phyloP scores from a whole-genome alignment of 2,113 vertebrate species.

The Neogobius melanostomus region DNA sequence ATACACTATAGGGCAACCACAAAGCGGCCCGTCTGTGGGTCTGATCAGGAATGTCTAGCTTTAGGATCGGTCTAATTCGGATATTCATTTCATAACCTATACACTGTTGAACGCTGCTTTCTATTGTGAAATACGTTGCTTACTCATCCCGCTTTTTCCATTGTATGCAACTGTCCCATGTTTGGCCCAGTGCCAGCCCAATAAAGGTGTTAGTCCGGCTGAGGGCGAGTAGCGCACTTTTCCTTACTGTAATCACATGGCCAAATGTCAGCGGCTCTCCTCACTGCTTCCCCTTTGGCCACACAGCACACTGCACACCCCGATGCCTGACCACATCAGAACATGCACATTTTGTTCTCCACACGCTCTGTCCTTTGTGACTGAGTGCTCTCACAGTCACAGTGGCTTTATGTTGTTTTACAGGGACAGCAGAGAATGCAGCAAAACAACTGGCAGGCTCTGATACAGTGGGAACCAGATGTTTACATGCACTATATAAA shows the following conservation, averaged over 20 bases:
- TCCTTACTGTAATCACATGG: conserved; percentile 57
- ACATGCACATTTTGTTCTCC: conserved; percentile 21
- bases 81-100: too few relatives aligned
- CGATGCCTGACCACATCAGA: conserved; percentile 24
- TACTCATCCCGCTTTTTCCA: background rate
- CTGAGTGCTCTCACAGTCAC: conserved; percentile 22
- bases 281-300: conserved; percentile 38
- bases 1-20: too few relatives aligned
- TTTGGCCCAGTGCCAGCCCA: conserved; percentile 35
- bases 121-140: background rate
- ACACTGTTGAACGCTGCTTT: too few relatives aligned
- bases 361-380: conserved; percentile 16
- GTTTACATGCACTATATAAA: too few relatives aligned
- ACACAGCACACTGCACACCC: conserved; percentile 25
- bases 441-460: conserved; percentile 7
- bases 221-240: conserved; percentile 64
- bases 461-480: too few relatives aligned
- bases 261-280: conserved; percentile 54
- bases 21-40: too few relatives aligned
- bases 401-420: conserved; percentile 9
- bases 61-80: too few relatives aligned
- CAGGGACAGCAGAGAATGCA: conserved; percentile 4
- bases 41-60: too few relatives aligned
- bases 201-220: conserved; percentile 57
- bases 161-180: conserved; percentile 25